Evolutionary conservation across 2,797 vertebrate genomes (phyloP).

Genomic region (Gobionotothen gibberifrons): DNA sequence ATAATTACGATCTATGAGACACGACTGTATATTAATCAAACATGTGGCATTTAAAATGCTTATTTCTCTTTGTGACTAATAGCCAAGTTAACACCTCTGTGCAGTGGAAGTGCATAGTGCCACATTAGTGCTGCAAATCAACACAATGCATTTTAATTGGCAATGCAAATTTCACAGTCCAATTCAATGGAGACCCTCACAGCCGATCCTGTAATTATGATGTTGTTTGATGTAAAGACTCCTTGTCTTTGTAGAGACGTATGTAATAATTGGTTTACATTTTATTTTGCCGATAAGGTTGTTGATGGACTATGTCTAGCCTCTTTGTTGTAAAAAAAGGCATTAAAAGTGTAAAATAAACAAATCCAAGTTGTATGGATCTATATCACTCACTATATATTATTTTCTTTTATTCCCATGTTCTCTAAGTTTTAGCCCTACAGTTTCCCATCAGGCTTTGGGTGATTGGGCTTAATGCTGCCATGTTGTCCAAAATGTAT

Average conservation of each 20-base stretch:
- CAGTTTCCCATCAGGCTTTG: too few relatives aligned
- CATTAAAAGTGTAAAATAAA: background rate
- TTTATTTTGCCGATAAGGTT: background rate
- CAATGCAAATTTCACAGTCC: constrained; percentile 10
- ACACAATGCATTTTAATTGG: constrained; percentile 39
- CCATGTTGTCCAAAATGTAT: too few relatives aligned
- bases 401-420: background rate
- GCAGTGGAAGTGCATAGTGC: constrained; percentile 39
- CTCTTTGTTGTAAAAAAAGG: too few relatives aligned
- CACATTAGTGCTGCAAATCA: constrained; percentile 53
- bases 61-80: constrained; percentile 38
- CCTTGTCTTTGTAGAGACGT: constrained; percentile 1
- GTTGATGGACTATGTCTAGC: background rate
- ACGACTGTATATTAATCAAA: constrained; percentile 31
- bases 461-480: too few relatives aligned
- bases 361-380: too few relatives aligned
- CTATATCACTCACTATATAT: background rate
- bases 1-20: constrained; percentile 44
- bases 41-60: constrained; percentile 23
- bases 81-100: constrained; percentile 29
- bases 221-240: constrained; percentile 36
- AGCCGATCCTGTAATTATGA: constrained; percentile 31
- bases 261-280: constrained; percentile 25
- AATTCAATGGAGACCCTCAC: constrained; percentile 31
- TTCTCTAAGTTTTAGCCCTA: background rate